Evolutionary conservation across 2,797 vertebrate species (phyloP).

Genomic region (Euphonia xanthogaster): DNA sequence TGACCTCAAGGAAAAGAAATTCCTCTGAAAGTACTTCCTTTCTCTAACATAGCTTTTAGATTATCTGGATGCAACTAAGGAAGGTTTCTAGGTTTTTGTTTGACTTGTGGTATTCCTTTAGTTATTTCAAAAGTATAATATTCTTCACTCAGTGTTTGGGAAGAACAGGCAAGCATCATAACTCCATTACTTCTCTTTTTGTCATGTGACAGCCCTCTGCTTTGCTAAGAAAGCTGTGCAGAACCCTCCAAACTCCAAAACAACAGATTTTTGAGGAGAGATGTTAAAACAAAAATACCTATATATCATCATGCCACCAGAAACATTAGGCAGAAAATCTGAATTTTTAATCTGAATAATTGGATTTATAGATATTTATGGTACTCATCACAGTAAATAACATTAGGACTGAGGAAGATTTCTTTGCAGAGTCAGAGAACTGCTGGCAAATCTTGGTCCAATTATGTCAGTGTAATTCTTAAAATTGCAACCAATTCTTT

Average conservation of each 20-base stretch:
- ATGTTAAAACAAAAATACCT: not conserved
- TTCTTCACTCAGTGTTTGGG: not conserved
- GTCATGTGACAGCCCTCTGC: not conserved
- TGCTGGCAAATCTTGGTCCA: not conserved
- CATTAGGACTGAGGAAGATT: not conserved
- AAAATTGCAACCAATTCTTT: not conserved
- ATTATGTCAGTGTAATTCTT: not conserved
- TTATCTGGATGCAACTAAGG: not conserved
- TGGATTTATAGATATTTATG: fast-evolving
- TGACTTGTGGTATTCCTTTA: not conserved
- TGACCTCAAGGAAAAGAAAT: not conserved
- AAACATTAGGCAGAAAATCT: not conserved
- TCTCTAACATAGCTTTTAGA: not conserved
- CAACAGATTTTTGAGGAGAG: not conserved
- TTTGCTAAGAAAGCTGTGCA: not conserved
- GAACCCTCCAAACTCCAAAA: not conserved
- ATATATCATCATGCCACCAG: not conserved
- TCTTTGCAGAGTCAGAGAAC: not conserved
- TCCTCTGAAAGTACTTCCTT: not conserved
- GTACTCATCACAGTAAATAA: not conserved
- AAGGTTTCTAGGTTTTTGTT: not conserved
- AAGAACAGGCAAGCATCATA: not conserved
- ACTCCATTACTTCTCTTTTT: not conserved
- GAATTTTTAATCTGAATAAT: not conserved
- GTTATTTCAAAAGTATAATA: not conserved